Base-by-base conservation (phyloP, 1,140 invertebrate genomes). In the Agraylea sexmaculata region DNA sequence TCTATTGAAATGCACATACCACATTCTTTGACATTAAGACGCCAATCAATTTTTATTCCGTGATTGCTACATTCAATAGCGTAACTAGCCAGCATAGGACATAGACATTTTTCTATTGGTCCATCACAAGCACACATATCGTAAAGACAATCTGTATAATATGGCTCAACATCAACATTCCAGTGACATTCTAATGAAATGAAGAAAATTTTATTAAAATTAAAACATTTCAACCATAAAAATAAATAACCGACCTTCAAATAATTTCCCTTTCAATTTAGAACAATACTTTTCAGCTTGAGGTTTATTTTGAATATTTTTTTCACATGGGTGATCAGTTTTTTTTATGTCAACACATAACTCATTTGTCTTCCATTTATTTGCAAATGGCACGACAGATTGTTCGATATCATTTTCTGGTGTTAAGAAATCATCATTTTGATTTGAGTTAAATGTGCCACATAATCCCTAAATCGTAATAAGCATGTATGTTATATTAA, bases 381-480 rank as follows among this genome's bases (percentile, higher is more conserved):
- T 86, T 0, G 84, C 86, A 57, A 93, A 92, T 0, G 78, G 70
- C 6, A 76, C 64, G 0, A 77, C 65, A 0, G 78, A 70, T 29
- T 80, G 75, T 53, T 91, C 87, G 0, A 83, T 57, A 53, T 90
- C 86, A 12, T 81, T 80, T 53, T 89, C 80, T 0, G 80, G 83
- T 0, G 88, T 91, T 4, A 85, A 52, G 57, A 92, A 91, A 57
- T 94, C 89, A 54, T 92, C 86, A 50, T 81, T 80, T 54, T 87
- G 85, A 53, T 87, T 89, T 10, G 73, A 63, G 41, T 83, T 87
- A 54, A 87, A 92, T 1, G 86, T 91, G 13, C 89, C 89, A 53
- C 89, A 94, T 4, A 94, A 67, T 43, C 88, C 89, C 66, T 77
- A 40, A 0, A 33, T 29, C 20, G 15, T 22, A 21, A 39, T 32